Percentiles rank a stretch among this genome's conserved stretches.
Conservation (phyloP, 2,797 vertebrate genomes). For the Brachyalestes nurse region DNA sequence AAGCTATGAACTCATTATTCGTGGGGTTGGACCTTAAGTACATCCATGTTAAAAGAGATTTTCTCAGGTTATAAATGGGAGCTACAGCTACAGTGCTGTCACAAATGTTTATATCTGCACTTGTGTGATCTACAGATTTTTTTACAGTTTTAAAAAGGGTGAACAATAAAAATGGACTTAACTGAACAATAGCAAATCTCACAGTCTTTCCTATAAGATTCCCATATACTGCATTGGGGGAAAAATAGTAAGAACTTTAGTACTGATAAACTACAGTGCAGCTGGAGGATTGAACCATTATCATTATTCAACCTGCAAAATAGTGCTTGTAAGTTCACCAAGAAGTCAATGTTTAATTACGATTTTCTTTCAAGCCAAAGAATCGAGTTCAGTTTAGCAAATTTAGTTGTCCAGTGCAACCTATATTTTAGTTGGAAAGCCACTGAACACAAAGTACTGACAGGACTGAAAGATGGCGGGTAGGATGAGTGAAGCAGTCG, state of each 20-base stretch:
- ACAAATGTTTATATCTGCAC: neutral
- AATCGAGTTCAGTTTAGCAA: no score
- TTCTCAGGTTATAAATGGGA: neutral
- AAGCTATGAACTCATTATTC: conserved; percentile 25
- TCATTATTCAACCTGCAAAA: no score
- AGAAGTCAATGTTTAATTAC: no score
- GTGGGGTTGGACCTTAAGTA: neutral
- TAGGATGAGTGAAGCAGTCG: conserved; percentile 15
- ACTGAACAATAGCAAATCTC: neutral
- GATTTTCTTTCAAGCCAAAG: no score
- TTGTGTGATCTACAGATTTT: neutral
- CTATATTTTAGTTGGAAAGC: no score
- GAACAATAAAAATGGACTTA: neutral
- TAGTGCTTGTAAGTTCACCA: neutral
- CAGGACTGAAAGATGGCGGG: neutral
- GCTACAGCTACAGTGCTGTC: neutral
- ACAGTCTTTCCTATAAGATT: neutral
- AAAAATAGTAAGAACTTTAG: no score
- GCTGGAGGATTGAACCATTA: no score
- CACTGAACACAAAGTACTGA: conserved; percentile 10
- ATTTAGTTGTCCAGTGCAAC: neutral
- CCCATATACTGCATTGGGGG: neutral
- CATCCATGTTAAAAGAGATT: neutral
- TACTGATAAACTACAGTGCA: no score
- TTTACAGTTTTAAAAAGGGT: no score